Evolutionary conservation across 2,113 vertebrate species (phyloP).

Genomic region (Prochilodus magdalenae): DNA sequence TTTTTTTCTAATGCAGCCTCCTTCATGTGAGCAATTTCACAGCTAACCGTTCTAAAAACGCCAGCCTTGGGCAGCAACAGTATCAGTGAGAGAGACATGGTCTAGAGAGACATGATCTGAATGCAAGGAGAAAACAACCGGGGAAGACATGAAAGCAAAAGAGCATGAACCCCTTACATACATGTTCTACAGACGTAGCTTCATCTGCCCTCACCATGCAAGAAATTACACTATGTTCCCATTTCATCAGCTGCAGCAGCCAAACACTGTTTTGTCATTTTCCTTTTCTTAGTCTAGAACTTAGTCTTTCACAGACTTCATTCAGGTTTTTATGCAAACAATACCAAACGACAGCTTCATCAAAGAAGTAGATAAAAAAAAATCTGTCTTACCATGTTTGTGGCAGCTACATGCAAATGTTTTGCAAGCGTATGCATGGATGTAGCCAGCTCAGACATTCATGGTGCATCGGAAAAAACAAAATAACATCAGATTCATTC

Average conservation of each 20-base stretch:
- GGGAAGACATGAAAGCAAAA: neutral
- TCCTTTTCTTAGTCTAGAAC: neutral
- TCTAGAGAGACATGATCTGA: neutral
- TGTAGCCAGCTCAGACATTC: constrained; percentile 5
- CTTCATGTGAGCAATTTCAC: constrained; percentile 20
- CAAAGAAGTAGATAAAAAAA: neutral
- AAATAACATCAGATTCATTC: constrained; percentile 6
- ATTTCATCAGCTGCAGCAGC: neutral
- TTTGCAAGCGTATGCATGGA: constrained; percentile 5
- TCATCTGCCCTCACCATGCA: neutral
- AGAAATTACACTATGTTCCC: neutral
- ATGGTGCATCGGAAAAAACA: constrained; percentile 13
- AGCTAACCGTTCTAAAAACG: neutral
- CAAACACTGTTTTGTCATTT: neutral
- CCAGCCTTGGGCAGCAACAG: neutral
- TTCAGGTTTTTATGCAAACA: constrained; percentile 13
- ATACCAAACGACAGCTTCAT: neutral
- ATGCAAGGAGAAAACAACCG: constrained; percentile 1
- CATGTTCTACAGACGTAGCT: neutral
- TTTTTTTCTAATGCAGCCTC: constrained; percentile 16
- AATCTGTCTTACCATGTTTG: constrained; percentile 19
- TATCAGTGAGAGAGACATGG: neutral
- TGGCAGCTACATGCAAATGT: constrained; percentile 18
- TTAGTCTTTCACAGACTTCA: neutral
- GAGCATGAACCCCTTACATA: neutral